phyloP scores from a whole-genome alignment of 1,140 invertebrate species.

The Platyscapa corneri region DNA sequence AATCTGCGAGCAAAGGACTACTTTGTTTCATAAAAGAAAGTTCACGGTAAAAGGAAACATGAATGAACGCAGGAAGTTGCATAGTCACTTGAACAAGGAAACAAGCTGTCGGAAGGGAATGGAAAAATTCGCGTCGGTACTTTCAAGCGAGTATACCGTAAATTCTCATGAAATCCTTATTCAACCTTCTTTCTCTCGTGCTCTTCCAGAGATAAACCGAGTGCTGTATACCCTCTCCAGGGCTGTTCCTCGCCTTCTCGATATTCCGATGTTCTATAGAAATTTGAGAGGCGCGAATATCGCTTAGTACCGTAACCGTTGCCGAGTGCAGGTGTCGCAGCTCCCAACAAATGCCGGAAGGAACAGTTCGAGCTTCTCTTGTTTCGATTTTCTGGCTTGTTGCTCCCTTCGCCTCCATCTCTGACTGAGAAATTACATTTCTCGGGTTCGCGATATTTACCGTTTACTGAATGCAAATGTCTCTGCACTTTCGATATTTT shows the following conservation, averaged over 20 bases:
- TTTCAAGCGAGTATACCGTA: neutral
- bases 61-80: neutral
- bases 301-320: neutral
- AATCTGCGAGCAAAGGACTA: neutral
- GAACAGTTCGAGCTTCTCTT: neutral
- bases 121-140: neutral
- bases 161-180: neutral
- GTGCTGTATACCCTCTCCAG: neutral
- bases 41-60: neutral
- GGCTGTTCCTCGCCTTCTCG: neutral
- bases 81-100: neutral
- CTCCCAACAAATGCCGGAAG: neutral
- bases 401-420: neutral
- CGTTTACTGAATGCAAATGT: no score
- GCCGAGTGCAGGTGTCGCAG: conserved; percentile 1
- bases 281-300: neutral
- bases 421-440: no score
- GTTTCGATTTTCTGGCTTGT: conserved; percentile 1
- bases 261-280: neutral
- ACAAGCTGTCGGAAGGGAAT: neutral
- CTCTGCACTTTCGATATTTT: no score
- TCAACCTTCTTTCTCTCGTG: no score
- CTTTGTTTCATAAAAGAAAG: neutral
- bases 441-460: no score
- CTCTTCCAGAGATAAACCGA: neutral